Evolutionary conservation across 2,113 vertebrate species (phyloP).

Genomic region (Enhydra lutris): DNA sequence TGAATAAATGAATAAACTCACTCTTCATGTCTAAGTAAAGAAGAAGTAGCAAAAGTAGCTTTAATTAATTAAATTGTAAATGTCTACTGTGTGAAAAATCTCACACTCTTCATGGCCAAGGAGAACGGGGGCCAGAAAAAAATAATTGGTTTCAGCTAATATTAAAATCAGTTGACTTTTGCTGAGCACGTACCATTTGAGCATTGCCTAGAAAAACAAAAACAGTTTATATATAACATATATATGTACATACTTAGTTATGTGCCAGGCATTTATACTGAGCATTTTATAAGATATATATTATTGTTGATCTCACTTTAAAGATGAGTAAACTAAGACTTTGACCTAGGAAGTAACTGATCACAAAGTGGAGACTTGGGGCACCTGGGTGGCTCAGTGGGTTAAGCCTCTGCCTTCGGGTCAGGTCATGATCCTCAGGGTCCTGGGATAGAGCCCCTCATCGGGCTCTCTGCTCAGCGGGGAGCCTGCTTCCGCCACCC

Average conservation of each 20-base stretch:
- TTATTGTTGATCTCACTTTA: neutral
- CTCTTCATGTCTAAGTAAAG: neutral
- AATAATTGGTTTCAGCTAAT: neutral
- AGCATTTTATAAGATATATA: neutral
- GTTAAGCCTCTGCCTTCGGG: too few relatives aligned
- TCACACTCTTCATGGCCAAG: neutral
- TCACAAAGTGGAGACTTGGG: neutral
- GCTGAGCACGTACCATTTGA: neutral
- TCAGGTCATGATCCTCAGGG: too few relatives aligned
- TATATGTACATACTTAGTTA: neutral
- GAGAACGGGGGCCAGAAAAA: neutral
- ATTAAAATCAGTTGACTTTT: neutral
- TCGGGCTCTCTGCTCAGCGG: too few relatives aligned
- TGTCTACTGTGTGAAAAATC: neutral
- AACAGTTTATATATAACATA: neutral
- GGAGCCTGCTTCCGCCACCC: too few relatives aligned
- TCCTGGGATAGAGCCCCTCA: too few relatives aligned
- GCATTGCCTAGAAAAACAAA: neutral
- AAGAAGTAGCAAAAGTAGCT: neutral
- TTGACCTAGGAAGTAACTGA: neutral
- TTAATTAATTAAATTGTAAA: neutral
- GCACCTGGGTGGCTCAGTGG: too few relatives aligned
- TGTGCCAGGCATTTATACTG: neutral
- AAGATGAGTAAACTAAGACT: neutral
- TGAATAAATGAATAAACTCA: neutral